A percentile compares a stretch with the other conserved stretches of the same genome.
Conservation (phyloP, 1,140 invertebrate genomes). For the Temnothorax curvispinosus region DNA sequence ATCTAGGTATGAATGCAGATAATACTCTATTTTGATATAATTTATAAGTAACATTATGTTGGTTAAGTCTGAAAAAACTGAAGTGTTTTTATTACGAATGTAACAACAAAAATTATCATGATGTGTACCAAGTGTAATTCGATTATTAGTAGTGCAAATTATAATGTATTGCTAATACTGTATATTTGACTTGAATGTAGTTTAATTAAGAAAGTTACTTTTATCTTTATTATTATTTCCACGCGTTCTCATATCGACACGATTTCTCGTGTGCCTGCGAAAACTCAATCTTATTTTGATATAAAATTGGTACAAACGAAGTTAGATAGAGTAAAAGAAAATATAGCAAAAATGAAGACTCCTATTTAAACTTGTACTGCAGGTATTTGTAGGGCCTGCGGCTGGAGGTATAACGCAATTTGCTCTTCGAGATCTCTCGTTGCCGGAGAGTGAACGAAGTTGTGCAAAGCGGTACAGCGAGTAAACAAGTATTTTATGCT, state of each 20-base stretch:
- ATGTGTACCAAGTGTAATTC: neutral
- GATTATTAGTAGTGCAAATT: neutral
- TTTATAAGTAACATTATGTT: slow-evolving; percentile 11
- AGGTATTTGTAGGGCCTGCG: slow-evolving; percentile 32
- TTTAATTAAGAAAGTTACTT: neutral
- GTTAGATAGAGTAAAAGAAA: slow-evolving; percentile 20
- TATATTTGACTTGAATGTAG: neutral
- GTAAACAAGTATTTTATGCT: slow-evolving; percentile 71
- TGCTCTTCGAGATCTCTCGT: slow-evolving; percentile 51
- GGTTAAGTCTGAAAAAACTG: neutral
- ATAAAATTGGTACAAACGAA: slow-evolving; percentile 7
- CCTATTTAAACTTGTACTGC: slow-evolving; percentile 36
- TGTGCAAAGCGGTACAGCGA: slow-evolving; percentile 58
- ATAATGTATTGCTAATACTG: neutral
- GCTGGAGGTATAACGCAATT: slow-evolving; percentile 42
- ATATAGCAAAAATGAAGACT: slow-evolving; percentile 40
- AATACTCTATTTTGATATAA: neutral
- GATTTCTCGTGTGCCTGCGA: neutral
- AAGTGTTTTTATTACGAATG: neutral
- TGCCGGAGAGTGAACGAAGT: slow-evolving; percentile 38
- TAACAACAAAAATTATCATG: neutral
- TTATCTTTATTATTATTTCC: neutral
- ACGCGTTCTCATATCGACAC: neutral
- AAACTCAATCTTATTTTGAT: slow-evolving; percentile 28
- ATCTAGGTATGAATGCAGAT: neutral